Conservation (phyloP, 2,113 vertebrate species). For the Phodopus roborovskii region DNA sequence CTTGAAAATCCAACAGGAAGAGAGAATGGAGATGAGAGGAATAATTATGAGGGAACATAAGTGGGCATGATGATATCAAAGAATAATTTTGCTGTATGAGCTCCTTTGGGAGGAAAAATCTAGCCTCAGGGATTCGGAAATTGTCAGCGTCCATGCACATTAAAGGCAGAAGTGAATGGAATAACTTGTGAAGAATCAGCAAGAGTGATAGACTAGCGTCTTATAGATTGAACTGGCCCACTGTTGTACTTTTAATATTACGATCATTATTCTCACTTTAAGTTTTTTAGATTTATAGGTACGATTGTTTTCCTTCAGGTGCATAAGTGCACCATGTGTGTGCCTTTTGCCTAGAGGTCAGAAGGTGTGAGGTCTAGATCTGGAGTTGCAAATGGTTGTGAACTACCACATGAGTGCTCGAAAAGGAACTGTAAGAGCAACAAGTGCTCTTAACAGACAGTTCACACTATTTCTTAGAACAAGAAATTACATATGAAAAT, state of each 20-base stretch:
- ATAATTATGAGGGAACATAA: conserved; percentile 1
- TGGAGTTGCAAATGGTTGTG: not conserved
- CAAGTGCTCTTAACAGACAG: not conserved
- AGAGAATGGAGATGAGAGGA: not conserved
- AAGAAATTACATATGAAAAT: not conserved
- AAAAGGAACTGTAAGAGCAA: not conserved
- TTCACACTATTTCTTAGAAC: not conserved
- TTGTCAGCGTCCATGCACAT: not conserved
- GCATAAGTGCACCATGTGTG: not conserved
- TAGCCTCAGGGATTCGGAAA: not conserved
- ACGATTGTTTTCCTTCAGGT: not conserved
- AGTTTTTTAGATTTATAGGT: not conserved
- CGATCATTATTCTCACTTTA: not conserved
- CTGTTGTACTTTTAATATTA: not conserved
- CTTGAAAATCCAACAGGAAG: not conserved
- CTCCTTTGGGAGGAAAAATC: not conserved
- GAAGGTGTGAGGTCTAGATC: not conserved
- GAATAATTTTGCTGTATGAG: not conserved
- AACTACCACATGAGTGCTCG: not conserved
- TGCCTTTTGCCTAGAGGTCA: not conserved
- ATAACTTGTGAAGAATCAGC: not conserved
- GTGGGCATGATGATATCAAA: not conserved
- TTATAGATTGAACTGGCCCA: not conserved
- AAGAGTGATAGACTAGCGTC: not conserved
- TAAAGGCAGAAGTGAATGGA: not conserved